Evolutionary conservation across 2,113 vertebrate genomes (phyloP), one percentile per base, ranked within the genome.

Genomic region (Chionodraco myersi): DNA sequence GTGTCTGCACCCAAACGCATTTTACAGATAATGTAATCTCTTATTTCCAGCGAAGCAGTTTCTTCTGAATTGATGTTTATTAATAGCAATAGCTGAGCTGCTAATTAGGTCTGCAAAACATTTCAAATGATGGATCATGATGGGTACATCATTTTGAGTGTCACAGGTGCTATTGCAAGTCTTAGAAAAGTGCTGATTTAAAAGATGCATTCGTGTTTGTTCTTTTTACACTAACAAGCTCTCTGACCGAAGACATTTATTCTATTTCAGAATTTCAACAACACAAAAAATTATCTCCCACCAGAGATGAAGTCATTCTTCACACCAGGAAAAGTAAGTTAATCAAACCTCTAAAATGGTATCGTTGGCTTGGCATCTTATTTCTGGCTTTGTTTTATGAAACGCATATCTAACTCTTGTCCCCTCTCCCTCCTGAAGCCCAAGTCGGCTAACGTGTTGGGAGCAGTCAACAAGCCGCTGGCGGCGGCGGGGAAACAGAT

Each of bases 271-370:
- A 99, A 99, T 92, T 98, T 99, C 91, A 99, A 96, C 94, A 99
- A 99, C 94, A 98, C 97, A 89, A 99, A 99, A 96, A 98, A 99
- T 91, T 99, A 98, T 56, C 96, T 99, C 86, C 98, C 98, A 84
- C 95, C 97, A 45, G 98, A 99, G 95, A 98, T 99, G 97, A 99
- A 99, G 89, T 93, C 97, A 0, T 98, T 99, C 94, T 99, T 99
- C 83, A 97, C 97, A 70, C 97, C 97, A 78, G 98, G 98, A 93
- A 99, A 99, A 96, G 98, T 99, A 90, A 56, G 59, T 9, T 1
- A 4, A 6, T n/a, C 12, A 49, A 44, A 26, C 36, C 13, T 45
- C 2, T 45, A 45, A 45, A 57, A 68, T 34, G 5, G 3, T n/a
- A 14, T 12, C 13, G 12, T 53, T 36, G 3, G 3, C 12, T 41